Percentiles rank a stretch among this genome's conserved stretches.
phyloP scores from a whole-genome alignment of 2,113 vertebrate species.

The Anguilla rostrata region DNA sequence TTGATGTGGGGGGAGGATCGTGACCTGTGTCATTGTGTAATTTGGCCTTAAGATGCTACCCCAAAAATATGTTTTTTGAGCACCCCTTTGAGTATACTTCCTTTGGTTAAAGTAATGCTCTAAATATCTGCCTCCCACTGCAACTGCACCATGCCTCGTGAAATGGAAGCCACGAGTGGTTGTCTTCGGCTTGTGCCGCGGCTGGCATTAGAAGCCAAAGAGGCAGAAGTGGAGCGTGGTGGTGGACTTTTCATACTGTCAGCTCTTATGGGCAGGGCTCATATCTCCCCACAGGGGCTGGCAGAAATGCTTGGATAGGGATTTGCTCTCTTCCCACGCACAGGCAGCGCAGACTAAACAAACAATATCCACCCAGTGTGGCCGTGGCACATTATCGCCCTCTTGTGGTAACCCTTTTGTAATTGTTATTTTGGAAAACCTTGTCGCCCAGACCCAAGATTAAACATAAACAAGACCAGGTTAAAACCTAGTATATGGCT shows the following conservation, averaged over 20 bases:
- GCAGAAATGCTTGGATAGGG: background rate
- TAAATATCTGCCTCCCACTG: background rate
- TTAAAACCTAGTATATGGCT: no score
- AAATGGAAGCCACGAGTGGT: background rate
- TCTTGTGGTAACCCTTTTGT: constrained; percentile 14
- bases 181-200: background rate
- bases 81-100: background rate
- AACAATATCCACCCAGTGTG: no score
- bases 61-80: background rate
- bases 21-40: background rate
- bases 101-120: no score
- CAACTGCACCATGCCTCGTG: no score
- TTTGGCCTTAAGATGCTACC: background rate
- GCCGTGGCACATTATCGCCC: constrained; percentile 11
- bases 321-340: background rate
- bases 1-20: background rate
- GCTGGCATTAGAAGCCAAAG: background rate
- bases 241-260: background rate
- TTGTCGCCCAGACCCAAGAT: background rate
- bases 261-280: background rate
- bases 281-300: background rate
- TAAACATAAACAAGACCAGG: no score
- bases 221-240: background rate
- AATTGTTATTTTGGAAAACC: background rate
- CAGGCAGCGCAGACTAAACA: background rate